These are phyloP conservation scores for Eilema sororculum DNA, from an alignment of 2,888 invertebrate species.

Conservation along the genomic window DNA sequence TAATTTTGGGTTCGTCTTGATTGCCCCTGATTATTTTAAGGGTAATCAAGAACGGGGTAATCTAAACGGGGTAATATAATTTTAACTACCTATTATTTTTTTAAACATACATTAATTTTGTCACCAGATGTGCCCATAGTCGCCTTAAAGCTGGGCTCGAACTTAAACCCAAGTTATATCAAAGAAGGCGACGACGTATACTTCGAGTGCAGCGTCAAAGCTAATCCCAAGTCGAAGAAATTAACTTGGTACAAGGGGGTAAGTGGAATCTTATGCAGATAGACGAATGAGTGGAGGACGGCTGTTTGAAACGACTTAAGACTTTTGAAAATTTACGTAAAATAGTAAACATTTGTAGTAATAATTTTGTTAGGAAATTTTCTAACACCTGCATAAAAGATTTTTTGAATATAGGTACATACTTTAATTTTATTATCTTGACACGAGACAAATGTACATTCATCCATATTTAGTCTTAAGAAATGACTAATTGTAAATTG, in stretches of 20 bases:
- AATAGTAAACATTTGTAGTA: not conserved
- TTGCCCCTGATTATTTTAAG: too few relatives aligned
- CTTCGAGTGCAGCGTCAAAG: slow-evolving; percentile 96
- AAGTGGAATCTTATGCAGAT: slow-evolving; percentile 46
- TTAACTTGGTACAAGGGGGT: slow-evolving; percentile 94
- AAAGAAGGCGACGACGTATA: slow-evolving; percentile 96
- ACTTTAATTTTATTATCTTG: too few relatives aligned
- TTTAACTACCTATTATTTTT: too few relatives aligned
- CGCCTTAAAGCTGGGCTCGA: slow-evolving; percentile 93
- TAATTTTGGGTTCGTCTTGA: not conserved
- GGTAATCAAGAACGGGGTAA: too few relatives aligned
- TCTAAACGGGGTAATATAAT: too few relatives aligned
- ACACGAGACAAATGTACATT: too few relatives aligned
- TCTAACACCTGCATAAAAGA: too few relatives aligned
- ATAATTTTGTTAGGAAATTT: not conserved
- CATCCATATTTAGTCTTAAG: too few relatives aligned
- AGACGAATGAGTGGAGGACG: not conserved
- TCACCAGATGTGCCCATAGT: slow-evolving; percentile 93
- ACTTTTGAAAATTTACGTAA: not conserved
- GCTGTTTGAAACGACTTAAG: not conserved
- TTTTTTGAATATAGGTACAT: too few relatives aligned
- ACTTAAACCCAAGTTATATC: slow-evolving; percentile 92
- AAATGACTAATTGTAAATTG: too few relatives aligned
- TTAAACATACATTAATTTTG: slow-evolving; percentile 8
- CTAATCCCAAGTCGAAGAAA: slow-evolving; percentile 94